Percentiles rank a stretch among this genome's conserved stretches.
phyloP scores from a whole-genome alignment of 2,113 vertebrate genomes.

The Rhynchomys soricoides region DNA sequence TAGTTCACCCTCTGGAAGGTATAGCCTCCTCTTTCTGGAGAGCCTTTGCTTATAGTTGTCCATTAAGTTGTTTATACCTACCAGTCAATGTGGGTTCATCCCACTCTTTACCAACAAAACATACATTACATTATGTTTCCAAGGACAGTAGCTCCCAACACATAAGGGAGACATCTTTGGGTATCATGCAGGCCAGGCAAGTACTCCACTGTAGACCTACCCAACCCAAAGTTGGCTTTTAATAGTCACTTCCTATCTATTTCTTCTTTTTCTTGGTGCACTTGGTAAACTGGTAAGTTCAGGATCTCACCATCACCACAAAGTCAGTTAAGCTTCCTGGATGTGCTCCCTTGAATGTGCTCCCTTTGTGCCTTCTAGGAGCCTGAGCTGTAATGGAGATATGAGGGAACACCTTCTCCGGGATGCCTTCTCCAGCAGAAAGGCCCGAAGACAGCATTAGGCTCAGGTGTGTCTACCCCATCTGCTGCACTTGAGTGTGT shows the following conservation, averaged over 20 bases:
- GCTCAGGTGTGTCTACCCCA: rapidly evolving
- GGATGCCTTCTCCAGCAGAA: not conserved
- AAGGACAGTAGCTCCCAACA: not conserved
- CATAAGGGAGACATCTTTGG: no score
- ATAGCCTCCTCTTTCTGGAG: not conserved
- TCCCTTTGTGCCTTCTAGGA: not conserved
- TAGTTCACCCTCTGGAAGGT: rapidly evolving
- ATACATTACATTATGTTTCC: rapidly evolving
- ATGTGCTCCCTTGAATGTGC: no score
- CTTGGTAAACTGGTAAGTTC: not conserved
- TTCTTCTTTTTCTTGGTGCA: rapidly evolving
- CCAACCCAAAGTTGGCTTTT: rapidly evolving
- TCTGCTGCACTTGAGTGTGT: rapidly evolving
- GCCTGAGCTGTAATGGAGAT: no score
- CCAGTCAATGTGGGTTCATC: rapidly evolving
- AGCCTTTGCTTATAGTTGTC: no score
- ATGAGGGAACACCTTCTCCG: not conserved
- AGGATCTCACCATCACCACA: rapidly evolving
- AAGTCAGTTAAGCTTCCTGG: rapidly evolving
- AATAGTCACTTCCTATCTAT: rapidly evolving
- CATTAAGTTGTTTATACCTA: rapidly evolving
- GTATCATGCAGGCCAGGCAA: not conserved
- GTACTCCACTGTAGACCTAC: not conserved
- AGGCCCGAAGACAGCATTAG: rapidly evolving
- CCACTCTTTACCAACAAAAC: rapidly evolving